Evolutionary conservation across 2,113 vertebrate species (phyloP).

Genomic region (Mormoops blainvillei): DNA sequence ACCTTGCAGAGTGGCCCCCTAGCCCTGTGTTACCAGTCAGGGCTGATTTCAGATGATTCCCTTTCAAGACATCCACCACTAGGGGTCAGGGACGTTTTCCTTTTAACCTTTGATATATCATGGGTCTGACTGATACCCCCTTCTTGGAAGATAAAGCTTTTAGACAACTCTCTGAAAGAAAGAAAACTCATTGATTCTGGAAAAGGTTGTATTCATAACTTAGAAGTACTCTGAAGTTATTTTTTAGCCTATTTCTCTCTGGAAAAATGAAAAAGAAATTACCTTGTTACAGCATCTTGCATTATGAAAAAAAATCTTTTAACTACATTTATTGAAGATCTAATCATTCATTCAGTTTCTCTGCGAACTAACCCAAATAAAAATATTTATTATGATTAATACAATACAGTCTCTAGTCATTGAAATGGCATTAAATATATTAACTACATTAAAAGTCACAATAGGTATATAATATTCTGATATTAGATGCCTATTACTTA

Average conservation of each 20-base stretch:
- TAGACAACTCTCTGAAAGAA: not conserved
- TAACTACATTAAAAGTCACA: not conserved
- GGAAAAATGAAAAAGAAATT: not conserved
- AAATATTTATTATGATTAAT: not conserved
- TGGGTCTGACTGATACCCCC: not conserved
- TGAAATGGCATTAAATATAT: not conserved
- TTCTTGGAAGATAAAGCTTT: not conserved
- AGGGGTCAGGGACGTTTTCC: not conserved
- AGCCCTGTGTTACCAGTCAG: not conserved
- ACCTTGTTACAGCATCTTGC: not conserved
- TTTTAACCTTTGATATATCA: not conserved
- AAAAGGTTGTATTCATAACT: not conserved
- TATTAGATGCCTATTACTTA: not conserved
- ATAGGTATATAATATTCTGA: not conserved
- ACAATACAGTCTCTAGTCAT: not conserved
- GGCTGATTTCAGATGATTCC: not conserved
- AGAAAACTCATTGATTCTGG: not conserved
- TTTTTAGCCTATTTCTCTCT: not conserved
- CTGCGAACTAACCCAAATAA: not conserved
- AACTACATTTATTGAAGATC: not conserved
- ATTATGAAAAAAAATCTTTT: not conserved
- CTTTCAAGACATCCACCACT: not conserved
- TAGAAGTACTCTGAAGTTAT: not conserved
- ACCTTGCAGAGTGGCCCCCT: not conserved
- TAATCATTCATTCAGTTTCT: not conserved